Evolutionary conservation across 2,888 invertebrate genomes (phyloP), one percentile per base, ranked within the genome.

Genomic region (Microdon myrmicae): DNA sequence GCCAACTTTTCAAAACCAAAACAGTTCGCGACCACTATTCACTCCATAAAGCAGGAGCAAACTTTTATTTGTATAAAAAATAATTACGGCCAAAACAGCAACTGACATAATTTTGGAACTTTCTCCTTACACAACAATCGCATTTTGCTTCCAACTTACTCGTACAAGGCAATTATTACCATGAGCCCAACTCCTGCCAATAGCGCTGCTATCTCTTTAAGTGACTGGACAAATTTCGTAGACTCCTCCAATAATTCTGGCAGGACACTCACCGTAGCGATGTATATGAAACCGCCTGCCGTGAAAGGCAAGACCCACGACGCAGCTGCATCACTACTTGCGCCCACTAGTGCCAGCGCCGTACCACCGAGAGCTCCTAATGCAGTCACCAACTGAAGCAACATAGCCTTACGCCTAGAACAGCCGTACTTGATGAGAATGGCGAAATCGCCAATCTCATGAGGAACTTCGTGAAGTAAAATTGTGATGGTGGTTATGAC

Each of bases 371-470:
- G 76, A 14, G 99, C 99, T 61, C 99, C 99, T 53, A 96, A 74
- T 1, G 99, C 99, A 25, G 99, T 99, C 4, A 92, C 82, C 61
- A 99, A 82, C 77, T 99, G 99, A 51, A 99, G 82, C 73, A 90
- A 79, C 90, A 99, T 98, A 0, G 99, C 99, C 82, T 96, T 96
- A 75, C 84, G 88, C 70, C 92, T 87, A 5, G 91, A 90, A 75
- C 96, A 97, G 14, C 99, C 99, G 34, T 97, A 96, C 79, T 98
- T 96, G 49, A 99, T 89, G 47, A 99, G 86, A 78, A 99, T 98
- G 8, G 99, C 99, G 83, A 96, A 99, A 80, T 99, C 99, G 25
- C 99, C 99, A 75, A 99, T 97, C 82, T 99, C 99, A 83, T 99
- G 99, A 22, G 99, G 99, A 67, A 99, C 92, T 84, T 99, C 99